These are phyloP conservation scores for Tipula vernalis DNA, from an alignment of 2,888 invertebrate species.

Conservation along the genomic window DNA sequence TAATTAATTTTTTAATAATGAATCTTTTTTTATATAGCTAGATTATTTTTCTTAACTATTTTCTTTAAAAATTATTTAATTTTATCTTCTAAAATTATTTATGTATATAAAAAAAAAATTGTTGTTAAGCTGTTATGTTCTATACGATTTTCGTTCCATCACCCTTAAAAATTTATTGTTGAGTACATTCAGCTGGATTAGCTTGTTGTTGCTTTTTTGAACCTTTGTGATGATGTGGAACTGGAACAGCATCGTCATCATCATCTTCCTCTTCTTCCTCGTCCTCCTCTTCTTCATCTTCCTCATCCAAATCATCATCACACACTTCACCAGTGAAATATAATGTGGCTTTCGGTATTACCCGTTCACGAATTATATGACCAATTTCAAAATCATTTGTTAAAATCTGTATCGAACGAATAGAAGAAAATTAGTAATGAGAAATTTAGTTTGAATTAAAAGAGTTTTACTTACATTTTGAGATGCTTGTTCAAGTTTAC, in stretches of 20 bases:
- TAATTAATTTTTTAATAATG: not conserved
- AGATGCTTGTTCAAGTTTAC: slow-evolving; percentile 78
- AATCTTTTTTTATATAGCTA: not conserved
- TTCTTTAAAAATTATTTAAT: not conserved
- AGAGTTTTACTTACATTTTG: slow-evolving; percentile 35
- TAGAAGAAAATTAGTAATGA: not conserved
- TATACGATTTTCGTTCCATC: not conserved
- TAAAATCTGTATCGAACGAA: slow-evolving; percentile 41
- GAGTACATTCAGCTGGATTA: slow-evolving; percentile 56
- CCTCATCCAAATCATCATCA: slow-evolving; percentile 67
- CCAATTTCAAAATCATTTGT: slow-evolving; percentile 97
- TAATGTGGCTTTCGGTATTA: slow-evolving; percentile 93
- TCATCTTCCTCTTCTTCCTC: slow-evolving; percentile 48
- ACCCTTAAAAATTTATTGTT: slow-evolving; percentile 39
- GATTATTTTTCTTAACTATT: not conserved
- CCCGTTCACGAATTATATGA: slow-evolving; percentile 91
- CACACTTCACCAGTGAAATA: slow-evolving; percentile 88
- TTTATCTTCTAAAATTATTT: not conserved
- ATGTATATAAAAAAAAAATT: not conserved
- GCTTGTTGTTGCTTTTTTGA: slow-evolving; percentile 26
- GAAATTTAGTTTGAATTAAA: not conserved
- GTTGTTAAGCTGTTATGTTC: not conserved
- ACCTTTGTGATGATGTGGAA: slow-evolving; percentile 21
- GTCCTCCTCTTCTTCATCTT: slow-evolving; percentile 46
- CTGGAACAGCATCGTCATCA: slow-evolving; percentile 35